Base-by-base conservation (phyloP, 2,113 vertebrate species). In the Saguinus imperator region DNA sequence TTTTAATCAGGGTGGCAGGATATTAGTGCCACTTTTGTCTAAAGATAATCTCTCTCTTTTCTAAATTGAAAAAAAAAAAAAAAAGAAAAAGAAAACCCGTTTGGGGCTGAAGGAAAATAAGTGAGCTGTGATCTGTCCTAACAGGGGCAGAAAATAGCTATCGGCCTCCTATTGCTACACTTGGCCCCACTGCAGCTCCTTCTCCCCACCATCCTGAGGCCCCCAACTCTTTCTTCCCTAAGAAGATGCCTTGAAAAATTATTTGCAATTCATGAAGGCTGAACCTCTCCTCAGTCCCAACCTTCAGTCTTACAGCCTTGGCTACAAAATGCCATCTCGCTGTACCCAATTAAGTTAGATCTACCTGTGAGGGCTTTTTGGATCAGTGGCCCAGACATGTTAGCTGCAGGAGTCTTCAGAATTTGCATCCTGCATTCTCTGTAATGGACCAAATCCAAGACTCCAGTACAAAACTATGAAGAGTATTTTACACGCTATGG, bases 1-100 rank as follows among this genome's bases (percentile, higher is more conserved):
- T 91, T 96, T 93, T 89, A 95, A 96, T 94, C 95, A 50, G 72
- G 75, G 37, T 95, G 90, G 80, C 82, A 94, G 90, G 95, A 95
- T 92, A 94, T 55, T 66, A 61, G 72, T 98, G 95, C 88, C 96
- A 89, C 82, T 70, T 84, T 66, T 84, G 92, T 94, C 21, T 91
- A 73, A 96, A 91, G 37, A 29, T 95, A 86, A 97, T 95, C 87
- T 89, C 11, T 32, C 27, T 64, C 86, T 86, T 94, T 95, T 83
- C 43, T 76, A 83, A 97, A 76, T 84, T 32, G 48, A 43, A 58
- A 87, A 57, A 76, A 58, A 52, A 43, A 57, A 87, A 57, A 77
- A 58, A 81, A 93, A n/a, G n/a, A n/a, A 77, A 48, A 32, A 64
- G 76, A 64, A 12, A 57, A 25, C 18, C 37, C 66, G 18, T 70